Percentiles rank a stretch among this genome's conserved stretches.
phyloP scores from a whole-genome alignment of 2,888 invertebrate species.

The Lottia gigantea region DNA sequence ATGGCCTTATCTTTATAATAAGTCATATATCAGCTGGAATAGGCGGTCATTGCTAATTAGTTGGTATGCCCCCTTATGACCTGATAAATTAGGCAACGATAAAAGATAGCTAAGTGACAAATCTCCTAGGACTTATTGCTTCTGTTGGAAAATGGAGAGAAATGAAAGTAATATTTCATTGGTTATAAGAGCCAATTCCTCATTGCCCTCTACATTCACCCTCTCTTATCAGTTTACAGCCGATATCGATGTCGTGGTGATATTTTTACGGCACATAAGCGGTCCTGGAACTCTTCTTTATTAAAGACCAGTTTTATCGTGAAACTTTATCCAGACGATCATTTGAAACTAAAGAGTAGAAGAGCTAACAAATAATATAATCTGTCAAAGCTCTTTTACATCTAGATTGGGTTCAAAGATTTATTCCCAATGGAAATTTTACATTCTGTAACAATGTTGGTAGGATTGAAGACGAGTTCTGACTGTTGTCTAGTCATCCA shows the following conservation, averaged over 20 bases:
- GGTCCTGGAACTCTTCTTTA: constrained; percentile 10
- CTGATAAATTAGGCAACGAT: constrained; percentile 38
- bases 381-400: constrained; percentile 10
- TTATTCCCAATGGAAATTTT: constrained; percentile 6
- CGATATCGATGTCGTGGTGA: constrained; percentile 2
- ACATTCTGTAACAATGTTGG: constrained; percentile 1
- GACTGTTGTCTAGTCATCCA: neutral
- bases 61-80: constrained; percentile 31
- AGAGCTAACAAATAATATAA: constrained; percentile 6
- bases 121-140: constrained; percentile 16
- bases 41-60: constrained; percentile 32
- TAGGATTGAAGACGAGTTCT: too few species aligned
- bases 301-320: constrained; percentile 7
- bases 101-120: constrained; percentile 24
- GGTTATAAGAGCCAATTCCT: constrained; percentile 6
- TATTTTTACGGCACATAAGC: constrained; percentile 9
- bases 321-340: constrained; percentile 3
- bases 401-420: constrained; percentile 11
- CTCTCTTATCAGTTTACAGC: constrained; percentile 11
- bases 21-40: constrained; percentile 33
- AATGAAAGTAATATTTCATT: constrained; percentile 35
- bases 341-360: neutral
- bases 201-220: neutral
- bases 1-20: constrained; percentile 34
- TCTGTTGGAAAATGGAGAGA: constrained; percentile 10